Percentiles rank a stretch among this genome's conserved stretches.
Evolutionary conservation across 2,888 invertebrate genomes (phyloP).

Genomic region (Caenorhabditis imperialis): DNA sequence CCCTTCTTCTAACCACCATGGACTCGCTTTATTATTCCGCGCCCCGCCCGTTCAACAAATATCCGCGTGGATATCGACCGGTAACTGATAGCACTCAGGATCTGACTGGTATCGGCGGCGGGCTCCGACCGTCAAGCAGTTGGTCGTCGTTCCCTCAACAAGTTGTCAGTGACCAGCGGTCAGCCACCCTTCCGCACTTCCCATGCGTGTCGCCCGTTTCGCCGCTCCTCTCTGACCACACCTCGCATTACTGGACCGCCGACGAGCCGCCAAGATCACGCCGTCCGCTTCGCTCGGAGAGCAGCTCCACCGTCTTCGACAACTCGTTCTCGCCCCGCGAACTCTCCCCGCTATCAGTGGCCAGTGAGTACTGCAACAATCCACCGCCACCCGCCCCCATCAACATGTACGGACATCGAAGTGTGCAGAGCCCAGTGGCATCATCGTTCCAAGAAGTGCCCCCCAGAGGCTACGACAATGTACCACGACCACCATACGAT

Average conservation of each 20-base stretch:
- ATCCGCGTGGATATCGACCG: constrained; percentile 62
- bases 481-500: constrained; percentile 24
- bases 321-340: constrained; percentile 51
- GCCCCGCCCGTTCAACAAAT: constrained; percentile 61
- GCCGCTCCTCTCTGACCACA: constrained; percentile 31
- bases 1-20: constrained; percentile 34
- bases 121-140: constrained; percentile 56
- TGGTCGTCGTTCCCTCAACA: constrained; percentile 57
- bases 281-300: constrained; percentile 45
- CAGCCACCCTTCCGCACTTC: constrained; percentile 49
- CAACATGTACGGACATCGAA: constrained; percentile 34
- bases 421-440: constrained; percentile 36
- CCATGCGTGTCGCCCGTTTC: constrained; percentile 53
- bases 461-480: constrained; percentile 49
- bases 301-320: constrained; percentile 52
- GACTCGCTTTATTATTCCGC: constrained; percentile 59
- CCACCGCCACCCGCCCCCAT: constrained; percentile 1
- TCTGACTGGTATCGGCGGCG: constrained; percentile 35
- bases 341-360: constrained; percentile 48
- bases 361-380: constrained; percentile 56
- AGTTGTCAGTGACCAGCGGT: constrained; percentile 51
- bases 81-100: constrained; percentile 51
- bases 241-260: constrained; percentile 32
- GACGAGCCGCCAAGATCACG: constrained; percentile 44
- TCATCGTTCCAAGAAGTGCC: constrained; percentile 17